Evolutionary conservation across 2,113 vertebrate genomes (phyloP).

Genomic region (Cyanoderma ruficeps): DNA sequence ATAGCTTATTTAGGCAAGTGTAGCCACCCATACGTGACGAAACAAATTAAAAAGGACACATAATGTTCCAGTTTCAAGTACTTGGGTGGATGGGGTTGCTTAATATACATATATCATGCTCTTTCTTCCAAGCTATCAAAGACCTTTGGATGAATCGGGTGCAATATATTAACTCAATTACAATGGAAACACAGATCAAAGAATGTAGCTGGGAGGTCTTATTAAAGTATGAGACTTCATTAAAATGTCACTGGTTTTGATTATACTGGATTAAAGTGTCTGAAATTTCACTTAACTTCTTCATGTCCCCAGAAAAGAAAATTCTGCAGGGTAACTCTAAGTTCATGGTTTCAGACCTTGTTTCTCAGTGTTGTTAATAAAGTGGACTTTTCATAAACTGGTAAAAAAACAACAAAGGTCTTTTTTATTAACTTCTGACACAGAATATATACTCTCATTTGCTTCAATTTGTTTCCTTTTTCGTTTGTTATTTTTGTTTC

Average conservation of each 20-base stretch:
- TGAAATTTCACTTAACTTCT: conserved; percentile 2
- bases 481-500: background rate
- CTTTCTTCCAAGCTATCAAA: background rate
- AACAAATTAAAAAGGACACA: conserved; percentile 23
- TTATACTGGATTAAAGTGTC: background rate
- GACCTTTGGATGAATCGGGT: conserved; percentile 11
- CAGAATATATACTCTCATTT: background rate
- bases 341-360: background rate
- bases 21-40: background rate
- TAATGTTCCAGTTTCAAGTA: background rate
- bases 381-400: background rate
- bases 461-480: background rate
- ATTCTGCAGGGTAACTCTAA: background rate
- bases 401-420: background rate
- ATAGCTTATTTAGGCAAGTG: conserved; percentile 47
- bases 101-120: conserved; percentile 9
- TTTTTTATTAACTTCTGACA: background rate
- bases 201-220: conserved; percentile 35
- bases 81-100: background rate
- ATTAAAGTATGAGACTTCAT: conserved; percentile 26
- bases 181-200: conserved; percentile 26
- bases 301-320: background rate
- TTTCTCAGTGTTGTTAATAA: background rate
- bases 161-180: conserved; percentile 33
- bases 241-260: conserved; percentile 6